These are phyloP conservation scores for Parapsyche elsis DNA, from an alignment of 1,140 invertebrate genomes.

Conservation along the genomic window DNA sequence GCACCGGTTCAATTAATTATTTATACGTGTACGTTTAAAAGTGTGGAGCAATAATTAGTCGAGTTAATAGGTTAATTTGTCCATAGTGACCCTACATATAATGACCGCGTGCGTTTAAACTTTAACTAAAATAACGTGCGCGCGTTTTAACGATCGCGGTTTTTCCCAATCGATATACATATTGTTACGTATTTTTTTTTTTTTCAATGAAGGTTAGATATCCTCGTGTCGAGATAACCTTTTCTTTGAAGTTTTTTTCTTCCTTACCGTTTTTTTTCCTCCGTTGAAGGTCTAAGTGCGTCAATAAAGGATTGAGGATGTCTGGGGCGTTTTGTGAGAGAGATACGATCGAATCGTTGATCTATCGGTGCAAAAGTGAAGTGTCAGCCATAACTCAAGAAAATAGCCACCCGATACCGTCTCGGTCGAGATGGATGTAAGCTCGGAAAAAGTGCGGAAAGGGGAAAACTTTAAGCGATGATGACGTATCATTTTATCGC, in stretches of 20 bases:
- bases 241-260: too few relatives aligned
- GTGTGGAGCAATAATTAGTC: neutral
- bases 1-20: neutral
- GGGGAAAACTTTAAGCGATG: neutral
- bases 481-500: too few relatives aligned
- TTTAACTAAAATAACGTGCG: too few relatives aligned
- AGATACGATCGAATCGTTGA: neutral
- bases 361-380: constrained; percentile 23
- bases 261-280: too few relatives aligned
- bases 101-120: neutral
- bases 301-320: too few relatives aligned
- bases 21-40: neutral
- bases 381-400: constrained; percentile 1
- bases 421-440: neutral
- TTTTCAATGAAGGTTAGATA: too few relatives aligned
- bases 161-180: too few relatives aligned
- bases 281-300: too few relatives aligned
- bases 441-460: neutral
- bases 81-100: neutral
- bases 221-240: too few relatives aligned
- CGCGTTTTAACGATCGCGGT: too few relatives aligned
- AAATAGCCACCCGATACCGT: neutral
- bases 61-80: neutral
- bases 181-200: too few relatives aligned
- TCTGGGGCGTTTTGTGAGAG: too few relatives aligned